Percentiles rank a stretch among this genome's conserved stretches.
Evolutionary conservation across 1,140 invertebrate genomes (phyloP).

Genomic region (Spodoptera litura): DNA sequence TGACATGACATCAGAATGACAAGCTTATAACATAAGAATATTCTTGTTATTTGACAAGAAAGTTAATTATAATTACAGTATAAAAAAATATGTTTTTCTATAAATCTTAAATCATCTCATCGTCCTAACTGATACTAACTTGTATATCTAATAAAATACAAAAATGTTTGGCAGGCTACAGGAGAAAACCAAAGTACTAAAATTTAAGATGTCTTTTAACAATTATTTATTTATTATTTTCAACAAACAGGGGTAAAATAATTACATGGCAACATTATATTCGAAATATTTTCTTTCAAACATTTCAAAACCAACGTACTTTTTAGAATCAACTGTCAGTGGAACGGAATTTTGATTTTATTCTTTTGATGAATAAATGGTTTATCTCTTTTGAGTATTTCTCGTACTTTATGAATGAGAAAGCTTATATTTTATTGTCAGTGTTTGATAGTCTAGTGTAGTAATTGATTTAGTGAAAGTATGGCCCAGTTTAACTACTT

Average conservation of each 20-base stretch:
- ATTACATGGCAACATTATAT: constrained; percentile 14
- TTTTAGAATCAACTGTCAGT: constrained; percentile 32
- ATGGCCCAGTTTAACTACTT: constrained; percentile 93
- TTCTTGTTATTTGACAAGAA: too few species aligned
- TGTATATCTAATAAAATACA: too few species aligned
- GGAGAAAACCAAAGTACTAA: background rate
- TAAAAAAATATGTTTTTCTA: too few species aligned
- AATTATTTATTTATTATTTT: background rate
- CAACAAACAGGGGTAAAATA: background rate
- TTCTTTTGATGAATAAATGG: constrained; percentile 36
- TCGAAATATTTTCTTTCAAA: constrained; percentile 3
- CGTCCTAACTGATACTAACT: too few species aligned
- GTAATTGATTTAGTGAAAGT: constrained; percentile 44
- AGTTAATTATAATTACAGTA: too few species aligned
- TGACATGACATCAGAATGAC: too few species aligned
- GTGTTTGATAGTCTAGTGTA: constrained; percentile 22
- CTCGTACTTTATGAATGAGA: constrained; percentile 39
- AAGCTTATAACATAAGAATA: too few species aligned
- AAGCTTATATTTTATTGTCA: constrained; percentile 27
- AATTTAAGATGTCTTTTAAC: background rate
- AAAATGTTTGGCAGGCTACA: too few species aligned
- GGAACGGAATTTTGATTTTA: constrained; percentile 23
- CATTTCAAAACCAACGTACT: constrained; percentile 38
- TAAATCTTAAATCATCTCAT: too few species aligned
- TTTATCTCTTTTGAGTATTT: constrained; percentile 35